Conservation (phyloP, 2,113 vertebrate genomes). For the Gallinago media region DNA sequence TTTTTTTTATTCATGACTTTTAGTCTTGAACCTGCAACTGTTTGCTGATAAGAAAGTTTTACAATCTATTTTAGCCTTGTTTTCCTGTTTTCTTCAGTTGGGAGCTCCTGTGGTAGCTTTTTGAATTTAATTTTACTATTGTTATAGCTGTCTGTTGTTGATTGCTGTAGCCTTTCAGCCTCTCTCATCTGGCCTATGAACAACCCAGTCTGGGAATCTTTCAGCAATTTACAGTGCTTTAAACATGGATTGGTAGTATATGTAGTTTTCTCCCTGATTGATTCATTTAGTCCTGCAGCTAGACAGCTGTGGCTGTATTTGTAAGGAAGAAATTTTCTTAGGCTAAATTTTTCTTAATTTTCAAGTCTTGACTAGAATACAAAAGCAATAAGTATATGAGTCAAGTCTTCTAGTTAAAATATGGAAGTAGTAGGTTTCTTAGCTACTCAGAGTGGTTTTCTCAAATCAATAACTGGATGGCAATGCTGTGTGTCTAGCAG, state of each 20-base stretch:
- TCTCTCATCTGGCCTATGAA: not conserved
- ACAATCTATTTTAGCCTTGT: not conserved
- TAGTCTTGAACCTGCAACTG: not conserved
- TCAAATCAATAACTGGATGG: not conserved
- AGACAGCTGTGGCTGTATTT: not conserved
- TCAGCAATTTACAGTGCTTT: not conserved
- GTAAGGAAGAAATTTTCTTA: not conserved
- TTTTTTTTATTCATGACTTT: not conserved
- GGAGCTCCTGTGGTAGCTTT: not conserved
- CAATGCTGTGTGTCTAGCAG: not conserved
- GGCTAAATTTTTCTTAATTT: not conserved
- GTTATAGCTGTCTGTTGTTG: not conserved
- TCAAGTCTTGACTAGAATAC: not conserved
- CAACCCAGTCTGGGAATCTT: not conserved
- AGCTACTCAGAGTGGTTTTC: not conserved
- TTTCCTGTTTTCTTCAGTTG: not conserved
- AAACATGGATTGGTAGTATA: not conserved
- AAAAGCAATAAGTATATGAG: not conserved
- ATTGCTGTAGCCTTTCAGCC: not conserved
- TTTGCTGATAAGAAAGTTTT: not conserved
- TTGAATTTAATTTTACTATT: not conserved
- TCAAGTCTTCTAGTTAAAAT: not conserved
- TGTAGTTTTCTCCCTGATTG: not conserved
- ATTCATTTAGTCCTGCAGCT: not conserved
- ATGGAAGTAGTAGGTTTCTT: not conserved